phyloP scores from a whole-genome alignment of 2,888 invertebrate species.

The Terebella lapidaria region DNA sequence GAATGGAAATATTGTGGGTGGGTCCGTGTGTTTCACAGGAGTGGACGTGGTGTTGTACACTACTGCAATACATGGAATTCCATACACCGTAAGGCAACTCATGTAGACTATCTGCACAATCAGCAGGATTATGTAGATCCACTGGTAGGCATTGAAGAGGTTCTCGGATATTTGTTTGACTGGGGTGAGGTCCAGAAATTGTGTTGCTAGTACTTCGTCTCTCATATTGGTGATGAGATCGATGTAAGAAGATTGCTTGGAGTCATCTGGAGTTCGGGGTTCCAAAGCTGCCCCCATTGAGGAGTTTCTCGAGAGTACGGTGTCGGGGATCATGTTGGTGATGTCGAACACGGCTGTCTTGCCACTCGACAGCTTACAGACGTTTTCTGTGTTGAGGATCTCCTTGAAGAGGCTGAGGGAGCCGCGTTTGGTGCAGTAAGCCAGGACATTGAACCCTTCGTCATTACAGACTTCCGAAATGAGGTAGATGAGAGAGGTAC shows the following conservation, averaged over 20 bases:
- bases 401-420: constrained; percentile 33
- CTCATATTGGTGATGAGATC: constrained; percentile 36
- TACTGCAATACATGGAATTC: constrained; percentile 2
- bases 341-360: constrained; percentile 32
- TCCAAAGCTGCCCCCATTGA: too few species aligned
- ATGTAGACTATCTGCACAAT: constrained; percentile 43
- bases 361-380: constrained; percentile 29
- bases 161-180: constrained; percentile 37
- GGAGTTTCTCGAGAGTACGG: constrained; percentile 11
- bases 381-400: constrained; percentile 34
- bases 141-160: constrained; percentile 38
- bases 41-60: not conserved
- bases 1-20: not conserved
- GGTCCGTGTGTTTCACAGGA: not conserved
- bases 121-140: constrained; percentile 38
- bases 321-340: constrained; percentile 27
- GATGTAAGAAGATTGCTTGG: constrained; percentile 15
- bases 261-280: not conserved
- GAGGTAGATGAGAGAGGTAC: constrained; percentile 32
- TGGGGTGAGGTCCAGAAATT: constrained; percentile 41
- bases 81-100: constrained; percentile 32
- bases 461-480: constrained; percentile 34
- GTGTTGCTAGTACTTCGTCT: constrained; percentile 31
- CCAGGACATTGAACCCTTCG: constrained; percentile 33
- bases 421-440: constrained; percentile 33